A percentile compares a stretch with the other conserved stretches of the same genome.
These are phyloP conservation scores for Helogale parvula DNA, from an alignment of 2,113 vertebrate genomes.

Conservation along the genomic window DNA sequence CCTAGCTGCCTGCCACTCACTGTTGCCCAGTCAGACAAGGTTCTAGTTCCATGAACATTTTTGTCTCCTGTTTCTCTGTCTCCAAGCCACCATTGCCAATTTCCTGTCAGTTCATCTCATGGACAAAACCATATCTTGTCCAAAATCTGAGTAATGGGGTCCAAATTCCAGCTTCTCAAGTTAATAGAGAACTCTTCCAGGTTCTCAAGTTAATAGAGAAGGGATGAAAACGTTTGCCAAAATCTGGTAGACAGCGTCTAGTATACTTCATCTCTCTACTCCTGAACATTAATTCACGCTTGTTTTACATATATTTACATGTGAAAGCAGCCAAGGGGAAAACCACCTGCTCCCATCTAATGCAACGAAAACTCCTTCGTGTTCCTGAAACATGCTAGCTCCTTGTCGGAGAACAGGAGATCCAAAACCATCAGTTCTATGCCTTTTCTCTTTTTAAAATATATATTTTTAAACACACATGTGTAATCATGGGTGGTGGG, in stretches of 20 bases:
- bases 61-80: neutral
- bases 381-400: neutral
- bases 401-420: neutral
- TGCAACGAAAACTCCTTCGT: neutral
- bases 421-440: neutral
- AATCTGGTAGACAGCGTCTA: neutral
- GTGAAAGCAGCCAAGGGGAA: neutral
- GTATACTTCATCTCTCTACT: neutral
- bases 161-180: neutral
- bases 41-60: neutral
- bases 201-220: neutral
- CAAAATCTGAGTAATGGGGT: neutral
- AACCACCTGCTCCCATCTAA: neutral
- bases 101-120: neutral
- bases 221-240: neutral
- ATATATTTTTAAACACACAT: too few relatives aligned
- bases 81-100: neutral
- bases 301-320: neutral
- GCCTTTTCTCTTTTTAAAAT: neutral
- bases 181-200: neutral
- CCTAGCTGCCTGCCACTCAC: accelerated
- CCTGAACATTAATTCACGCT: neutral
- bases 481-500: too few relatives aligned
- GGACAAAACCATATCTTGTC: neutral
- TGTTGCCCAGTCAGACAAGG: accelerated